These are phyloP conservation scores for Druceiella hillmani DNA, from an alignment of 2,888 invertebrate genomes.

Conservation along the genomic window DNA sequence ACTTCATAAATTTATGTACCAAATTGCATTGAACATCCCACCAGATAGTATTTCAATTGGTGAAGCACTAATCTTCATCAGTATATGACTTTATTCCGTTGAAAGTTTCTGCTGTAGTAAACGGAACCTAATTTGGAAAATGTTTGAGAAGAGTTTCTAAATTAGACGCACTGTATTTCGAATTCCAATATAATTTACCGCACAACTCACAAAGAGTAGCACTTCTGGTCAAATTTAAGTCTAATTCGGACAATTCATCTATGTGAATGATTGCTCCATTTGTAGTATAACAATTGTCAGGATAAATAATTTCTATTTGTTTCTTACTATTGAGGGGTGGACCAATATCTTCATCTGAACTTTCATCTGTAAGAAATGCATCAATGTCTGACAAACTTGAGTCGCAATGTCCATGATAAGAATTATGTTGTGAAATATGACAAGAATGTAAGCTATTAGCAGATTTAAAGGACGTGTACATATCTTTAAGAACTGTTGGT, in stretches of 20 bases:
- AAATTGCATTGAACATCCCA: no score
- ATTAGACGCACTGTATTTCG: constrained; percentile 27
- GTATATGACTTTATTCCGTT: no score
- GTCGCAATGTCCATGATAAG: no score
- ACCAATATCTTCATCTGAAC: constrained; percentile 36
- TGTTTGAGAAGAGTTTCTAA: background rate
- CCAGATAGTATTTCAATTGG: no score
- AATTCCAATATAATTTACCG: constrained; percentile 74
- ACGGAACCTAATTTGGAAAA: no score
- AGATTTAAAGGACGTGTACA: no score
- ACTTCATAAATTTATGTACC: no score
- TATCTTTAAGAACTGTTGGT: constrained; percentile 31
- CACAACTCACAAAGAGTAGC: constrained; percentile 68
- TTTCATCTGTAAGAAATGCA: constrained; percentile 41
- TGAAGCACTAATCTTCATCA: no score
- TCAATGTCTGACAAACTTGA: constrained; percentile 33
- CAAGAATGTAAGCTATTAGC: no score
- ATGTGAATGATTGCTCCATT: constrained; percentile 53
- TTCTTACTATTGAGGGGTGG: no score
- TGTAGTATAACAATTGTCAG: constrained; percentile 43
- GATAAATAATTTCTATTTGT: constrained; percentile 32
- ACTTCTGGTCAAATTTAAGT: constrained; percentile 40
- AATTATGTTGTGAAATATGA: no score
- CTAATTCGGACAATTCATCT: constrained; percentile 40
- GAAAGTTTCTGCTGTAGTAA: no score